These are phyloP conservation scores for Selenia dentaria DNA, from an alignment of 2,888 invertebrate genomes.

Conservation along the genomic window DNA sequence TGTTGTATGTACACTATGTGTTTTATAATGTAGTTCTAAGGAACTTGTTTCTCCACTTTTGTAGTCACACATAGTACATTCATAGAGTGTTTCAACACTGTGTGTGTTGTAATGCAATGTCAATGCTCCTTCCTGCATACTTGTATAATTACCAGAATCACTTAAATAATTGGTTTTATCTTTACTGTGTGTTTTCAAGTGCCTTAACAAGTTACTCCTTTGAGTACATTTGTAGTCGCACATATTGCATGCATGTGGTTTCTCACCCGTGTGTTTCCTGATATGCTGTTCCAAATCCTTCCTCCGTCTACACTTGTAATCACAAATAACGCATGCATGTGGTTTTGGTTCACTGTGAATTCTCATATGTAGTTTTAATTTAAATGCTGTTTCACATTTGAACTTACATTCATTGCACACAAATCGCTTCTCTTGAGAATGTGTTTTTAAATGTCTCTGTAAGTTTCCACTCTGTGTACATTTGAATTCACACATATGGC, in stretches of 20 bases:
- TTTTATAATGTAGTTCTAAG: background rate
- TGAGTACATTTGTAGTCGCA: background rate
- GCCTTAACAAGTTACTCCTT: background rate
- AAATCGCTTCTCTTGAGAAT: background rate
- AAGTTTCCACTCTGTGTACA: background rate
- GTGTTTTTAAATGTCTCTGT: background rate
- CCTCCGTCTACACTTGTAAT: background rate
- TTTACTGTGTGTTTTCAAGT: background rate
- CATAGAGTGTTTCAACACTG: background rate
- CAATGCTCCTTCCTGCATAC: too few species aligned
- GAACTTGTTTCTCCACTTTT: background rate
- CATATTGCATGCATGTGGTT: background rate
- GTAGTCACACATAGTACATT: background rate
- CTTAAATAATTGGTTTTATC: too few species aligned
- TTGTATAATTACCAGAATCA: too few species aligned
- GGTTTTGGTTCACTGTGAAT: background rate
- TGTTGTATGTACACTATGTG: background rate
- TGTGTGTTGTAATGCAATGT: background rate
- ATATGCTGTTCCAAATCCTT: background rate
- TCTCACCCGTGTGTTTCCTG: background rate
- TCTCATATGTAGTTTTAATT: background rate
- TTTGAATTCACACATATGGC: conserved; percentile 13
- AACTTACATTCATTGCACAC: background rate
- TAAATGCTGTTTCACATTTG: background rate
- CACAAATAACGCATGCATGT: background rate